These are phyloP conservation scores for Urosaurus nigricauda DNA, from an alignment of 2,797 vertebrate species.

Conservation along the genomic window DNA sequence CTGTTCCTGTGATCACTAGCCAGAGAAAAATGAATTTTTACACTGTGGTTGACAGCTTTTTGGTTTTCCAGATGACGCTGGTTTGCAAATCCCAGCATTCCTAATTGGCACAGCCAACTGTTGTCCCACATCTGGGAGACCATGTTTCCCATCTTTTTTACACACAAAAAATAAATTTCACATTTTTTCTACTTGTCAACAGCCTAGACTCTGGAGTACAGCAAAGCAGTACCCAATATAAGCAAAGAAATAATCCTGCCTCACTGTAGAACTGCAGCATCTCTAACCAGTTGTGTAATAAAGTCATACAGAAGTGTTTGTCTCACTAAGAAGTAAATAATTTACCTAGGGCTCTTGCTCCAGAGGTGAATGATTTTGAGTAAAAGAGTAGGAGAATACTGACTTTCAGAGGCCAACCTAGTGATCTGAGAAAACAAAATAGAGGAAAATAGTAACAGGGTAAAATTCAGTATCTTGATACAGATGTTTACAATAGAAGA, in stretches of 20 bases:
- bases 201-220: neutral
- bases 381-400: constrained; percentile 92
- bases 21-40: neutral
- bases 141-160: too few relatives aligned
- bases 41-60: neutral
- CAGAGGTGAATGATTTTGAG: constrained; percentile 92
- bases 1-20: neutral
- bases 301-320: neutral
- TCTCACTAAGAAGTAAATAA: neutral
- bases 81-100: neutral
- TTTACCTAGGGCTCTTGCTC: constrained; percentile 92
- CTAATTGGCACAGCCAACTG: neutral
- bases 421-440: constrained; percentile 81
- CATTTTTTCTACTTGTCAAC: too few relatives aligned
- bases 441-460: constrained; percentile 35
- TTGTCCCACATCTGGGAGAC: too few relatives aligned
- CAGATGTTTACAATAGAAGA: neutral
- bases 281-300: neutral
- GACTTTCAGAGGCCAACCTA: constrained; percentile 91
- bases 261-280: neutral
- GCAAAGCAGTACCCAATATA: neutral
- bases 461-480: neutral
- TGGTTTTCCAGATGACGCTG: neutral
- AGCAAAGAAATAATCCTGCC: neutral
- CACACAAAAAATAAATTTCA: neutral